Evolutionary conservation across 37 sponge, comb jelly and placozoan species (phyloP).

Genomic region (Theonella swinhoei): DNA sequence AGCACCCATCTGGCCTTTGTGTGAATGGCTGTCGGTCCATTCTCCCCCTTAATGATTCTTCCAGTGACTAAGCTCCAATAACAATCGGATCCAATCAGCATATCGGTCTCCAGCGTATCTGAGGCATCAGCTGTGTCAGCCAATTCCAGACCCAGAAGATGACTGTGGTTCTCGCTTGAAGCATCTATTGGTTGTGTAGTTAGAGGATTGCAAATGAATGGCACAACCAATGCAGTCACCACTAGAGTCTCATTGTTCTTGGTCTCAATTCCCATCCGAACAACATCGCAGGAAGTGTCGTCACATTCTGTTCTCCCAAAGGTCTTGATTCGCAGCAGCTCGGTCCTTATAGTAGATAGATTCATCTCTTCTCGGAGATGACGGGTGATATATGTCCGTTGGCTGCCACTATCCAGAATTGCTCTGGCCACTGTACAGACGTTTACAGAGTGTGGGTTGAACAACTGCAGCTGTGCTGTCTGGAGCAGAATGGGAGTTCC

Average conservation of each 20-base stretch:
- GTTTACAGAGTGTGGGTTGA: not conserved
- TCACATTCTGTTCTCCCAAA: conserved; percentile 11
- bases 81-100: conserved; percentile 43
- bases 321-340: conserved; percentile 33
- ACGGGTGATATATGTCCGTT: conserved; percentile 29
- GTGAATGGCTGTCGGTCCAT: conserved; percentile 32
- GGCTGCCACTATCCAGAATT: conserved; percentile 42
- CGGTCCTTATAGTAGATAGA: conserved; percentile 3
- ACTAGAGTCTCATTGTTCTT: not conserved
- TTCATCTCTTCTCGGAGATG: conserved; percentile 6
- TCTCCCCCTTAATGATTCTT: conserved; percentile 4
- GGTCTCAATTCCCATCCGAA: conserved; percentile 12
- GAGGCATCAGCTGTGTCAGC: conserved; percentile 8
- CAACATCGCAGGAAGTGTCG: conserved; percentile 10
- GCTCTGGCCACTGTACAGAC: not conserved
- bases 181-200: conserved; percentile 14
- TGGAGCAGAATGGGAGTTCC: not conserved
- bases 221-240: conserved; percentile 14
- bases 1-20: conserved; percentile 46
- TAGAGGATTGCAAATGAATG: conserved; percentile 40
- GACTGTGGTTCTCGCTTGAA: conserved; percentile 5
- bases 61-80: conserved; percentile 55
- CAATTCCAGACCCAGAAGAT: conserved; percentile 29
- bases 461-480: not conserved
- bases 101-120: not conserved